Evolutionary conservation across 2,797 vertebrate genomes (phyloP).

Genomic region (Ataeniobius toweri): DNA sequence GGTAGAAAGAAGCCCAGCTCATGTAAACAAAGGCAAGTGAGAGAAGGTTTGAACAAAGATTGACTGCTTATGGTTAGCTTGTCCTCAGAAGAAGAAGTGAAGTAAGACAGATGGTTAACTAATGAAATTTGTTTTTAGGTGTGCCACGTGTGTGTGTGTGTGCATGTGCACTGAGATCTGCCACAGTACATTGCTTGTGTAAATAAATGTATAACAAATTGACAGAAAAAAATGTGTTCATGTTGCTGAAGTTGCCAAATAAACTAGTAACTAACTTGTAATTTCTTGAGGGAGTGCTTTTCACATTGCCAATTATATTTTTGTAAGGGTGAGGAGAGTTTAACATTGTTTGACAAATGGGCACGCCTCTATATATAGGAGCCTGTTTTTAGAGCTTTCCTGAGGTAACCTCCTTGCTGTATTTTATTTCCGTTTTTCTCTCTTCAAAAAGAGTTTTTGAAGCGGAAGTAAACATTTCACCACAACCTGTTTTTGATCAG

Average conservation of each 20-base stretch:
- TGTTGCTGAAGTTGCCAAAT: not conserved
- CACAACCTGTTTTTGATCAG: slow-evolving; percentile 49
- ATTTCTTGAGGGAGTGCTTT: not conserved
- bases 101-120: not conserved
- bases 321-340: not conserved
- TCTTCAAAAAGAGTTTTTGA: slow-evolving; percentile 1
- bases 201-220: not conserved
- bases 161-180: not conserved
- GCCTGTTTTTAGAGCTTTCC: slow-evolving; percentile 14
- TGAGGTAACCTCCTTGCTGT: slow-evolving; percentile 1
- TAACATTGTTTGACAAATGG: slow-evolving; percentile 3
- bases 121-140: not conserved
- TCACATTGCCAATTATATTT: not conserved
- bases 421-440: not conserved
- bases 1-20: slow-evolving; percentile 32
- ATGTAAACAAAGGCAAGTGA: slow-evolving; percentile 57
- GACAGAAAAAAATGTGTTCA: not conserved
- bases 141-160: not conserved
- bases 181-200: not conserved
- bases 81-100: slow-evolving; percentile 6
- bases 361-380: not conserved
- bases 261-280: too few species aligned
- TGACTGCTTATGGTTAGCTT: slow-evolving; percentile 15
- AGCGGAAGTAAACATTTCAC: slow-evolving; percentile 31
- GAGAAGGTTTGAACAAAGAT: slow-evolving; percentile 30